Evolutionary conservation across 2,113 vertebrate genomes (phyloP).

Genomic region (Cisticola juncidis): DNA sequence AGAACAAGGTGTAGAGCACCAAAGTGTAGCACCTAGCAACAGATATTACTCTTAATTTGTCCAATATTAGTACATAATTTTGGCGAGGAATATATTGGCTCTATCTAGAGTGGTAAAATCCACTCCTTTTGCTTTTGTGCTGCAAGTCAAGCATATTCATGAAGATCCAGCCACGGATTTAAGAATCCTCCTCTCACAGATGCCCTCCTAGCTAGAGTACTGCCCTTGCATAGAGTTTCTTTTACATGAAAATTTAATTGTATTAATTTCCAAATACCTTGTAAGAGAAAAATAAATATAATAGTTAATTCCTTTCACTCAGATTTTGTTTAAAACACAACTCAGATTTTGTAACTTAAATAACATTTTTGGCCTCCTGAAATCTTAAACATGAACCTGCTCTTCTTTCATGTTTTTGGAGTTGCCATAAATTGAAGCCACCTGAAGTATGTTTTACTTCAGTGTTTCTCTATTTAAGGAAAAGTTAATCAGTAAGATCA

Average conservation of each 20-base stretch:
- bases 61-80: neutral
- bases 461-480: neutral
- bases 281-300: neutral
- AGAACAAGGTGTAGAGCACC: neutral
- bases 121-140: neutral
- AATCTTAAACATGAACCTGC: neutral
- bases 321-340: neutral
- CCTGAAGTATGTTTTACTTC: neutral
- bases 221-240: neutral
- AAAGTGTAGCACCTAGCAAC: neutral
- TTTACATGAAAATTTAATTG: neutral
- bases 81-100: neutral
- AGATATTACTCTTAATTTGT: neutral
- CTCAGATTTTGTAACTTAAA: neutral
- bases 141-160: neutral
- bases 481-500: neutral
- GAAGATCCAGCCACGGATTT: neutral
- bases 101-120: neutral
- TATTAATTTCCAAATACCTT: neutral
- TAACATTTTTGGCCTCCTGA: neutral
- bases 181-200: neutral
- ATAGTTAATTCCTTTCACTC: neutral
- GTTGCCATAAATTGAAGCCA: neutral
- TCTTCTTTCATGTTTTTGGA: neutral
- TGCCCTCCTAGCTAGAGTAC: neutral